Conservation (phyloP, 2,113 vertebrate species). For the Passer montanus region DNA sequence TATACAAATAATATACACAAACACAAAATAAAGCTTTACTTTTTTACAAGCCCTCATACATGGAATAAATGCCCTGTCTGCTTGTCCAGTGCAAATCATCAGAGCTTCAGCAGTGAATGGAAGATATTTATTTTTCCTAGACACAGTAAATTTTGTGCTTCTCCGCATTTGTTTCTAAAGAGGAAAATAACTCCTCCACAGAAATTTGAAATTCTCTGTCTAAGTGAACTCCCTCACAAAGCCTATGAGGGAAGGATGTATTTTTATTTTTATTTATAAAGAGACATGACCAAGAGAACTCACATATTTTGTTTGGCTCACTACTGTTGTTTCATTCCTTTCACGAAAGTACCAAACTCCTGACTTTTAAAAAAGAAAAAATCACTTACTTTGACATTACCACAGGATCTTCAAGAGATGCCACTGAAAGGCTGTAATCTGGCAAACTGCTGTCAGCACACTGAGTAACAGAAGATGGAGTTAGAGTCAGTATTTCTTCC, state of each 20-base stretch:
- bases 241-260: neutral
- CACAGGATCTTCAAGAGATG: conserved; percentile 87
- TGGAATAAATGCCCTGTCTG: neutral
- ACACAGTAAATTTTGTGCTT: neutral
- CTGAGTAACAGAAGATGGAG: conserved; percentile 69
- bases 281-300: neutral
- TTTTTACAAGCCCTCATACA: neutral
- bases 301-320: neutral
- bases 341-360: neutral
- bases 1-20: neutral
- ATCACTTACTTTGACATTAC: conserved; percentile 88
- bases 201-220: neutral
- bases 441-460: conserved; percentile 61
- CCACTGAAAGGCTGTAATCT: conserved; percentile 67
- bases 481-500: conserved; percentile 75
- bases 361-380: neutral
- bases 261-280: neutral
- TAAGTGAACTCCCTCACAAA: neutral
- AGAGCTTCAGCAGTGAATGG: neutral
- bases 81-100: neutral
- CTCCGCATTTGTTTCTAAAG: neutral
- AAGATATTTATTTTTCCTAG: neutral
- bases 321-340: neutral
- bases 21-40: neutral
- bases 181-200: neutral